Evolutionary conservation across 2,888 invertebrate species (phyloP), one percentile per base, ranked within the genome.

Genomic region (Plebejus argus): DNA sequence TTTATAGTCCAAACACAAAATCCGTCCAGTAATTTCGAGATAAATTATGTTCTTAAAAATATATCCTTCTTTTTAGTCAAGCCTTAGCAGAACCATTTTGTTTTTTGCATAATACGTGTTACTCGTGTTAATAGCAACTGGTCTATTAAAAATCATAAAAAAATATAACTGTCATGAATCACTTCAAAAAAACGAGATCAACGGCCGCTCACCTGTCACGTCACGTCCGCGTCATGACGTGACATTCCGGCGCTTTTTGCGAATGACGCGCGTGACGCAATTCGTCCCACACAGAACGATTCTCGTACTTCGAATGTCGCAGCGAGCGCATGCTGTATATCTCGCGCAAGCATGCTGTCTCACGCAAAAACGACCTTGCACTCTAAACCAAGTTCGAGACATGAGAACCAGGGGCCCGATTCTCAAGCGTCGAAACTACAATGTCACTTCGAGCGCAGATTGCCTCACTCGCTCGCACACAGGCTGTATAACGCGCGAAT

Each of bases 261-360:
- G 82, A 85, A 84, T 72, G 72, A 45, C 23, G 45, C 45, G 66
- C 66, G 66, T 66, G 66, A 66, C 66, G 28, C 66, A 12, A 66
- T 28, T 66, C 66, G 66, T 53, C 53, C 53, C 53, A 53, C 53
- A 53, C 53, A 0, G 53, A 1, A 4, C 53, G 53, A 53, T 53
- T 53, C 53, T 18, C 5, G 18, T 53, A 53, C 12, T 18, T 53
- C 53, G 53, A 53, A 53, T 53, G 53, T 35, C 6, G 7, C 6
- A n/a, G n/a, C n/a, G n/a, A 35, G 7, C 5, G 35, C 7, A 35
- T 0, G 35, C 35, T 35, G 35, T 35, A 35, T 28, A 1, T 28
- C 28, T 28, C 0, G 28, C 28, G 28, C 28, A 28, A 28, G 2
- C 28, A 28, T 28, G 28, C 28, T 28, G 28, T 28, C 28, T 28